Conservation (phyloP, 2,113 vertebrate species). For the Cololabis saira region DNA sequence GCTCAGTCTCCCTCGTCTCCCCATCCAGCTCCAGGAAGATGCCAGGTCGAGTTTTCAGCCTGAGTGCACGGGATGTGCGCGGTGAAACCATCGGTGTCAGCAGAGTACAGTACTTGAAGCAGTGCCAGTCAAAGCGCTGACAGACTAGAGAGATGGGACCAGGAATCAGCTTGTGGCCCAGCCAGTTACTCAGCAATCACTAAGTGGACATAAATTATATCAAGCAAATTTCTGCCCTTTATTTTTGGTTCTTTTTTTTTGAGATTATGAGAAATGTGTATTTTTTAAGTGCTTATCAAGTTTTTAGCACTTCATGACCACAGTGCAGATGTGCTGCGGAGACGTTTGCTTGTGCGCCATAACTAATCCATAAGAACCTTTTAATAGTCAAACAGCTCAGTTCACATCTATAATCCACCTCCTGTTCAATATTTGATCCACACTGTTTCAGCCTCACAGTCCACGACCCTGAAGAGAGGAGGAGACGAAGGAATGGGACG, state of each 20-base stretch:
- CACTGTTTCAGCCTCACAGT: background rate
- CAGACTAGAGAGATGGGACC: conserved; percentile 52
- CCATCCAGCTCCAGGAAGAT: conserved; percentile 67
- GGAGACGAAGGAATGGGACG: background rate
- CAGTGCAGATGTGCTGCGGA: background rate
- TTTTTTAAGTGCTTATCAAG: background rate
- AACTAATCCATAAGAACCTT: background rate
- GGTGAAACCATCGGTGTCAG: conserved; percentile 71
- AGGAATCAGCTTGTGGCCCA: conserved; percentile 42
- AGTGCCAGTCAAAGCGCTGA: conserved; percentile 59
- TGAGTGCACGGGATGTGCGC: conserved; percentile 68
- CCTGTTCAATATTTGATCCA: background rate
- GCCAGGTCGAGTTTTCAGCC: conserved; percentile 77
- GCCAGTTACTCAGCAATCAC: conserved; percentile 23
- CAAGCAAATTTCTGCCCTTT: background rate
- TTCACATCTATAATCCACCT: background rate
- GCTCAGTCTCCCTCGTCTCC: conserved; percentile 35
- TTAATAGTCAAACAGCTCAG: background rate
- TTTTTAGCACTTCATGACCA: too few relatives aligned
- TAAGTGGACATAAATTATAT: conserved; percentile 26
- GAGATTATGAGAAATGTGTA: too few relatives aligned
- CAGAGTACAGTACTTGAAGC: conserved; percentile 64
- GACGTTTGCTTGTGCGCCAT: too few relatives aligned
- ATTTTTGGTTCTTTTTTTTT: too few relatives aligned
- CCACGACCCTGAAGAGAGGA: background rate